A percentile compares a stretch with the other conserved stretches of the same genome.
Evolutionary conservation across 1,140 invertebrate genomes (phyloP).

Genomic region (Cydia pomonella): DNA sequence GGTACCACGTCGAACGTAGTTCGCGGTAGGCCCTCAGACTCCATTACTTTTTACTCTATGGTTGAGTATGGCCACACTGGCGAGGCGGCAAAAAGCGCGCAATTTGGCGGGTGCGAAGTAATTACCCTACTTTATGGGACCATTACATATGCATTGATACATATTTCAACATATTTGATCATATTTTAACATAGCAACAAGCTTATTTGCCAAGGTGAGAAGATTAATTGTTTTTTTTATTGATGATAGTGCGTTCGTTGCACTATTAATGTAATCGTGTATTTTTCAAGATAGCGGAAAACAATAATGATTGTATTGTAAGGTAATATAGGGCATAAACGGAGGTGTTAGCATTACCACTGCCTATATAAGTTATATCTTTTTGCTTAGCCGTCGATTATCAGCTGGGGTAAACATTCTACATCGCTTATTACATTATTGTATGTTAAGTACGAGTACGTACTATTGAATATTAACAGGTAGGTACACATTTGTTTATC

Average conservation of each 20-base stretch:
- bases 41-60: constrained; percentile 28
- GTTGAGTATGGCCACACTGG: background rate
- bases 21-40: too few species aligned
- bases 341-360: too few species aligned
- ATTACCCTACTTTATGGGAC: background rate
- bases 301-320: background rate
- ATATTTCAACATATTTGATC: constrained; percentile 12
- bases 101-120: constrained; percentile 26
- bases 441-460: too few species aligned
- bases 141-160: constrained; percentile 14
- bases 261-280: background rate
- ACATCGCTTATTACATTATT: too few species aligned
- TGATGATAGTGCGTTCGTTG: background rate
- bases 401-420: too few species aligned
- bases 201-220: constrained; percentile 5
- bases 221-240: constrained; percentile 16
- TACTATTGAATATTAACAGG: too few species aligned
- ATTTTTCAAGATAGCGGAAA: background rate
- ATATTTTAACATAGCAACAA: constrained; percentile 20
- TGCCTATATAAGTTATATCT: too few species aligned
- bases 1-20: too few species aligned
- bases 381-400: too few species aligned
- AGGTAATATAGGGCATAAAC: too few species aligned
- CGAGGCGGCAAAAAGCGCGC: background rate
- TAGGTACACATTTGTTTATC: too few species aligned